A percentile compares a stretch with the other conserved stretches of the same genome.
These are phyloP conservation scores for Ephydatia muelleri DNA, from an alignment of 37 sponge, comb jelly and placozoan genomes.

Conservation along the genomic window DNA sequence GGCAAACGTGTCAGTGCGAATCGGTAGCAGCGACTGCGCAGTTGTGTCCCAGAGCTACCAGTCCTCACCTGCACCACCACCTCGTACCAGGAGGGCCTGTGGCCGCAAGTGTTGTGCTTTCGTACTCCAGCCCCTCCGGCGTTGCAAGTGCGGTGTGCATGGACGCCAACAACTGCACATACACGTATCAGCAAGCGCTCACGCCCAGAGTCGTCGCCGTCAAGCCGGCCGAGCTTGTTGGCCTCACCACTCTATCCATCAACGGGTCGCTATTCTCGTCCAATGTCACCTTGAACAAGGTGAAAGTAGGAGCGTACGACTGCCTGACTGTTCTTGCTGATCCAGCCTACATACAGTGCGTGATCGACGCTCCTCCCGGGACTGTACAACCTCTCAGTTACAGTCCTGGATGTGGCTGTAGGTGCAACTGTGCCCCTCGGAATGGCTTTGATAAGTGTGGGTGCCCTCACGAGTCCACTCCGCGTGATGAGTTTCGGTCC, in stretches of 20 bases:
- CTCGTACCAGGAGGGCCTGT: background rate
- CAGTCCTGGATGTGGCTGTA: background rate
- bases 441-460: background rate
- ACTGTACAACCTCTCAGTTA: conserved; percentile 19
- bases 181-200: conserved; percentile 21
- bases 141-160: background rate
- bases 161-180: conserved; percentile 16
- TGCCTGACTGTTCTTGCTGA: background rate
- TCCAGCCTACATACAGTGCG: background rate
- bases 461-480: conserved; percentile 11
- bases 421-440: conserved; percentile 9
- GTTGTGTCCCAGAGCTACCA: conserved; percentile 12
- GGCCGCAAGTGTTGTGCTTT: background rate
- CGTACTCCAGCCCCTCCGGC: background rate
- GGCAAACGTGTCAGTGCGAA: background rate
- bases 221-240: conserved; percentile 7
- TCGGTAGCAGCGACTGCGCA: conserved; percentile 10
- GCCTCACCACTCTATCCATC: conserved; percentile 2
- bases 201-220: conserved; percentile 33
- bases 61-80: conserved; percentile 22
- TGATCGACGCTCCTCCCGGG: conserved; percentile 29
- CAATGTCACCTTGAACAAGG: background rate
- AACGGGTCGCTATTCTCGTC: conserved; percentile 20
- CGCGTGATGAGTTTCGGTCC: conserved; percentile 60
- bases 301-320: conserved; percentile 3